Evolutionary conservation across 2,113 vertebrate species (phyloP).

Genomic region (Myiozetetes cayanensis): DNA sequence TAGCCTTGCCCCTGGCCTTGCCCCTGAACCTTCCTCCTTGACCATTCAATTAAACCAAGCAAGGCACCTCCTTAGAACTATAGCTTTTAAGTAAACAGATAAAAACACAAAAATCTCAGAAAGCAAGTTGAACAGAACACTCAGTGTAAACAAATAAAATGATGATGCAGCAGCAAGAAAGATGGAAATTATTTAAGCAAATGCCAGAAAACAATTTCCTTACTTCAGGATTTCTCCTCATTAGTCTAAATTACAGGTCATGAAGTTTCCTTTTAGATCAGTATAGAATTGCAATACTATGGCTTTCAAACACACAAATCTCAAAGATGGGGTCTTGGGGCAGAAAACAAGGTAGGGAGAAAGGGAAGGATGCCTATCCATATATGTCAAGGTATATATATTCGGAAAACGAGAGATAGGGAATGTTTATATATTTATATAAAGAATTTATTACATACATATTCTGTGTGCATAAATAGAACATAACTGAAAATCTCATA

Average conservation of each 20-base stretch:
- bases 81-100: background rate
- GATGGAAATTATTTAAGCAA: background rate
- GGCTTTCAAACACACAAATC: background rate
- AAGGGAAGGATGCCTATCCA: background rate
- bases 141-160: background rate
- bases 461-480: background rate
- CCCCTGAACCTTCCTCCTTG: background rate
- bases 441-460: background rate
- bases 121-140: background rate
- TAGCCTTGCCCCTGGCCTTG: background rate
- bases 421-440: background rate
- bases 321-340: background rate
- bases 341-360: background rate
- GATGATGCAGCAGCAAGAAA: background rate
- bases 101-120: background rate
- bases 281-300: background rate
- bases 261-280: background rate
- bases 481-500: background rate
- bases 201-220: background rate
- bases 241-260: background rate
- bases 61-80: background rate
- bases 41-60: background rate
- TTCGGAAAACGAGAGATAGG: background rate
- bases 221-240: background rate
- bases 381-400: background rate